phyloP scores from a whole-genome alignment of 2,888 invertebrate genomes.

The Muschampia plurimacula region DNA sequence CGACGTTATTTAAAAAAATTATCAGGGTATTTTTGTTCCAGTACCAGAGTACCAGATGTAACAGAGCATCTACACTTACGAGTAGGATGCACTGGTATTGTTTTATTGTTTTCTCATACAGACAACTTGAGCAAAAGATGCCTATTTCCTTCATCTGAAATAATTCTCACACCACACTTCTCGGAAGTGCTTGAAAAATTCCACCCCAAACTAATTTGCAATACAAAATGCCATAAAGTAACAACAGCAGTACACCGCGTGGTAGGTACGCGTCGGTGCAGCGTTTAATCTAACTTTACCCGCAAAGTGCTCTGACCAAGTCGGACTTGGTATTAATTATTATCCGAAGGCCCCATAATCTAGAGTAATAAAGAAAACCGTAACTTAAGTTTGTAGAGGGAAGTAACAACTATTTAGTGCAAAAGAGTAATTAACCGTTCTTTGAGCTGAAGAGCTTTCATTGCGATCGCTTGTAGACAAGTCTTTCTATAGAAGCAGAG shows the following conservation, averaged over 20 bases:
- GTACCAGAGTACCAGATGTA: no score
- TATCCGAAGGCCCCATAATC: conserved; percentile 45
- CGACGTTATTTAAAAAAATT: no score
- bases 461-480: background rate
- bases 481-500: background rate
- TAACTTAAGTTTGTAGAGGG: conserved; percentile 32
- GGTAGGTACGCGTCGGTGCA: conserved; percentile 68
- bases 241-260: conserved; percentile 60
- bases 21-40: no score
- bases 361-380: conserved; percentile 47
- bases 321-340: conserved; percentile 58
- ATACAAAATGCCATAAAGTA: conserved; percentile 64
- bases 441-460: background rate
- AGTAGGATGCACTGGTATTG: no score
- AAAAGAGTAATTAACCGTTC: background rate
- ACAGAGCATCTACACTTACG: no score
- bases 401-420: conserved; percentile 27
- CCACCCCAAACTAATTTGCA: conserved; percentile 64
- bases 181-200: conserved; percentile 16
- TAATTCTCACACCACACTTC: background rate
- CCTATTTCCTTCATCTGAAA: background rate
- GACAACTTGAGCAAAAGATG: no score
- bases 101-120: no score
- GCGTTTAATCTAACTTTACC: conserved; percentile 78
- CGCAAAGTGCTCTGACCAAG: conserved; percentile 63